These are phyloP conservation scores for Drosophila infuscata DNA, from an alignment of 2,888 invertebrate species.

Conservation along the genomic window DNA sequence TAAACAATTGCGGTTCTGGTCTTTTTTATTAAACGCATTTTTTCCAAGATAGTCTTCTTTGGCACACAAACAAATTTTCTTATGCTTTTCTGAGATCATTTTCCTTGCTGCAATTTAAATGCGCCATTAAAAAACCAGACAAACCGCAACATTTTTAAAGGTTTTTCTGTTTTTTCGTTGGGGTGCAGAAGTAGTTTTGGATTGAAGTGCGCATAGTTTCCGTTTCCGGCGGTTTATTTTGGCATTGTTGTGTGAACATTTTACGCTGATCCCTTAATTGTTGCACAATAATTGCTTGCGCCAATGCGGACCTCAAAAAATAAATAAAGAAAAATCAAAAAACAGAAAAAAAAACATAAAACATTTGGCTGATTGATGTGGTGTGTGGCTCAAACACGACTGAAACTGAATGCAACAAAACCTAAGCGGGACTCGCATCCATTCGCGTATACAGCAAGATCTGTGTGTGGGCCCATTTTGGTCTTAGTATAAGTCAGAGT, in stretches of 20 bases:
- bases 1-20: slow-evolving; percentile 2
- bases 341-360: slow-evolving; percentile 6
- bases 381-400: slow-evolving; percentile 5
- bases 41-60: slow-evolving; percentile 12
- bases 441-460: slow-evolving; percentile 57
- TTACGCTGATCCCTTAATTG: slow-evolving; percentile 80
- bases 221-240: slow-evolving; percentile 78
- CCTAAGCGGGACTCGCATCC: slow-evolving; percentile 6
- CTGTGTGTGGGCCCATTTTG: slow-evolving; percentile 60
- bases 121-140: slow-evolving; percentile 30
- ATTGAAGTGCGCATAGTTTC: slow-evolving; percentile 64
- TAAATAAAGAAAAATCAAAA: neutral
- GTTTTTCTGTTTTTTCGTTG: slow-evolving; percentile 14
- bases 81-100: slow-evolving; percentile 52
- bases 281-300: slow-evolving; percentile 59
- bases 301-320: slow-evolving; percentile 25
- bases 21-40: slow-evolving; percentile 7
- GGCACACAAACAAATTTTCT: slow-evolving; percentile 63
- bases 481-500: slow-evolving; percentile 38
- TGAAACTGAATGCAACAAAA: slow-evolving; percentile 11
- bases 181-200: slow-evolving; percentile 23
- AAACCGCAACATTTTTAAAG: slow-evolving; percentile 54
- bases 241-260: slow-evolving; percentile 81
- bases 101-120: slow-evolving; percentile 9
- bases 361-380: slow-evolving; percentile 52